Percentiles rank a stretch among this genome's conserved stretches.
Evolutionary conservation across 2,888 invertebrate genomes (phyloP).

Genomic region (Eulithis testata): DNA sequence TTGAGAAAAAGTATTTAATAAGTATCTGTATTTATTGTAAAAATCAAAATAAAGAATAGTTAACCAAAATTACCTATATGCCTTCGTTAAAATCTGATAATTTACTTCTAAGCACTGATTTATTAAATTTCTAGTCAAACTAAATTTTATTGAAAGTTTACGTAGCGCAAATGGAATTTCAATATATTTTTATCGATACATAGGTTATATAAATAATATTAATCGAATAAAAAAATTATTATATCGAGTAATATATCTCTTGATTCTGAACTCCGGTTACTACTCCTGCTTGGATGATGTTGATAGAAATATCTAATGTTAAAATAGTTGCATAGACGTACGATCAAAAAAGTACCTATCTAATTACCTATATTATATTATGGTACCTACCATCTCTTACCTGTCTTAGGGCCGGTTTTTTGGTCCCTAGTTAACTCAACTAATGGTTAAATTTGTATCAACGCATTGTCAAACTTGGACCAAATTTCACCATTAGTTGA

Average conservation of each 20-base stretch:
- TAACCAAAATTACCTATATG: slow-evolving; percentile 20
- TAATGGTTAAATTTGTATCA: no score
- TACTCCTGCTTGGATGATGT: slow-evolving; percentile 8
- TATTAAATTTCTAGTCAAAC: slow-evolving; percentile 75
- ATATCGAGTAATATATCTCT: slow-evolving; percentile 2
- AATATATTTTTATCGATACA: slow-evolving; percentile 50
- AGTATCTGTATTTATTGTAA: background rate
- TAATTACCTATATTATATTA: no score
- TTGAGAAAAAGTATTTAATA: no score
- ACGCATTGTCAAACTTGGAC: no score
- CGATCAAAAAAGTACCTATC: no score
- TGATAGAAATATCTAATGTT: slow-evolving; percentile 3
- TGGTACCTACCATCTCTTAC: no score
- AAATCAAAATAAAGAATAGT: background rate
- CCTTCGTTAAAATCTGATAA: slow-evolving; percentile 41
- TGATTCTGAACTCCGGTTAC: slow-evolving; percentile 5
- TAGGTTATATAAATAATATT: slow-evolving; percentile 9
- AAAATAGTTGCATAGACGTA: background rate
- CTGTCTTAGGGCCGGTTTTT: no score
- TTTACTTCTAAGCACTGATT: slow-evolving; percentile 64
- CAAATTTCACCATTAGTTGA: no score
- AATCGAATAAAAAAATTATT: slow-evolving; percentile 10
- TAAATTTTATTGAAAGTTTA: slow-evolving; percentile 64
- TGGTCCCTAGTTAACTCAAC: no score
- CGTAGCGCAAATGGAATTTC: slow-evolving; percentile 54